Base-by-base conservation (phyloP, 2,888 invertebrate species). In the Magallana nippona region DNA sequence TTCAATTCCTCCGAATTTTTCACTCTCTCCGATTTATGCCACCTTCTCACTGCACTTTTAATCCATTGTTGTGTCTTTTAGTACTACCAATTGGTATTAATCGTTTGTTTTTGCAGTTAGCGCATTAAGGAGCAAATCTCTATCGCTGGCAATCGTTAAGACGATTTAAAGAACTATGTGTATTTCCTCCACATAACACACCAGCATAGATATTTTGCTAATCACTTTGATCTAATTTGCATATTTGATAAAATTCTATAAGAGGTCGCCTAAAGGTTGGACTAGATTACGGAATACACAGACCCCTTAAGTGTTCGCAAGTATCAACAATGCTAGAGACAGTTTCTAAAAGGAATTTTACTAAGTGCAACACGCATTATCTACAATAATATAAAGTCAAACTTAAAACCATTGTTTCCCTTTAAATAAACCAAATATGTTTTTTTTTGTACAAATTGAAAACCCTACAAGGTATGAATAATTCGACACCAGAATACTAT, bases 171-270 rank as follows among this genome's bases (percentile, higher is more conserved):
- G 71, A 8, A 71, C 71, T 71, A 44, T 44, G 71, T 71, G 71
- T 71, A 71, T 71, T 27, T 22, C 71, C 15, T 71, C 27, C 71
- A 71, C 71, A 71, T 22, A 27, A 32, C 71, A 15, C 71, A n/a
- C 17, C n/a, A 60, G 60, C 60, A 60, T n/a, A 32, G 71, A 71
- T 71, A 71, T 71, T 32, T 71, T 71, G 19, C 32, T 71, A 71
- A 71, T 71, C 71, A 71, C 71, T 71, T 71, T 71, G 71, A 71
- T 71, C 71, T 71, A 71, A 71, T 71, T 71, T 71, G 71, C 71
- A 71, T 71, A 71, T 71, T 71, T 71, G 71, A 71, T 71, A 71
- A 71, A 71, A 71, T 71, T 10, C 71, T 71, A 71, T 71, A 71
- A 27, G 71, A 71, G 71, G 71, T 71, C 27, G 71, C 15, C 71